Conservation (phyloP, 1,140 invertebrate species). For the Elysia chlorotica region DNA sequence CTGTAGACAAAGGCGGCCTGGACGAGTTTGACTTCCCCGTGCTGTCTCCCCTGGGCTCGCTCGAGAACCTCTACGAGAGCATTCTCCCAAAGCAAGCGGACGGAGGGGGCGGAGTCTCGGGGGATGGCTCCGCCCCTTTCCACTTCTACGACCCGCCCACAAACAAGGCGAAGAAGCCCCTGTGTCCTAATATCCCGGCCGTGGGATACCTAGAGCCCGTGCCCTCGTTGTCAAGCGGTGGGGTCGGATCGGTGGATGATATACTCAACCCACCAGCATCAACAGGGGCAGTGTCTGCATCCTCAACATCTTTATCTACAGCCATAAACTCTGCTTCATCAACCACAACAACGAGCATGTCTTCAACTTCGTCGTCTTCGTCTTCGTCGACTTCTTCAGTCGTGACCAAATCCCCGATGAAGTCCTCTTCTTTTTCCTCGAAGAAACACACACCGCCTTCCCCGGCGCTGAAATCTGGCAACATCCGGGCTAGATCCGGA, state of each 20-base stretch:
- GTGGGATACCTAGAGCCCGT: constrained; percentile 44
- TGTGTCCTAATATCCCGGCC: constrained; percentile 31
- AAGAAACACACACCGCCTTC: background rate
- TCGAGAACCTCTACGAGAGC: constrained; percentile 55
- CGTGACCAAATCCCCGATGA: background rate
- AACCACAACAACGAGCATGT: background rate
- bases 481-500: constrained; percentile 10
- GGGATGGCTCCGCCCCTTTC: constrained; percentile 10
- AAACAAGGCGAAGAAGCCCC: constrained; percentile 10
- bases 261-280: background rate
- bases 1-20: constrained; percentile 36
- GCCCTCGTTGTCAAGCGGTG: background rate
- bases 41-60: constrained; percentile 49
- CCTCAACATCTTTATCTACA: background rate
- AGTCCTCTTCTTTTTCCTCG: background rate
- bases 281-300: background rate
- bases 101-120: background rate
- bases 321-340: background rate
- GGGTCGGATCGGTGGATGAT: too few species aligned
- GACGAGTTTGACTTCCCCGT: constrained; percentile 42
- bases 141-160: constrained; percentile 41
- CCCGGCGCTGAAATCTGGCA: background rate
- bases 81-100: constrained; percentile 40
- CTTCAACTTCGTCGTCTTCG: background rate
- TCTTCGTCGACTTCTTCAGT: background rate